phyloP scores from a whole-genome alignment of 2,797 vertebrate genomes.

The Eulemur coronatus region DNA sequence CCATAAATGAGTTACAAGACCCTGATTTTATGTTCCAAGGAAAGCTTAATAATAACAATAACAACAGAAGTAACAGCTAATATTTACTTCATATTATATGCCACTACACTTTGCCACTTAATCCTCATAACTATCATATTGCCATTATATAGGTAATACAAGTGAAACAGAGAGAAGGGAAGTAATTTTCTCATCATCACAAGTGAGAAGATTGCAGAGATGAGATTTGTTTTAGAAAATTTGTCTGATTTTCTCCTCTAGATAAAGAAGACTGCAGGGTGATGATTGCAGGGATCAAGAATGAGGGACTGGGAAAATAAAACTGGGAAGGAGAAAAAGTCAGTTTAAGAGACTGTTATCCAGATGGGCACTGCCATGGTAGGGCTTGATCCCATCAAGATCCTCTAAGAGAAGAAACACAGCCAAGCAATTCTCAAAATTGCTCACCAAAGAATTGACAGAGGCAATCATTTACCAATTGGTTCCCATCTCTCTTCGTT shows the following conservation, averaged over 20 bases:
- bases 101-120: not conserved
- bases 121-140: not conserved
- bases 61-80: not conserved
- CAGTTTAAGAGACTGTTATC: not conserved
- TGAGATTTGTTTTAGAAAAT: not conserved
- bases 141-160: not conserved
- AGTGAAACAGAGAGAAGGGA: not conserved
- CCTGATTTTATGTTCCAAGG: not conserved
- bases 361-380: not conserved
- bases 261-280: not conserved
- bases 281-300: not conserved
- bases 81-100: slow-evolving; percentile 13
- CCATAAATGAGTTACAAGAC: not conserved
- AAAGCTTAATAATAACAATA: not conserved
- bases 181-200: slow-evolving; percentile 10
- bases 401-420: not conserved
- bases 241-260: not conserved
- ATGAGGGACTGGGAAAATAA: not conserved
- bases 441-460: not conserved
- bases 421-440: not conserved
- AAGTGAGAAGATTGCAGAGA: not conserved
- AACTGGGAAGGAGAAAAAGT: not conserved
- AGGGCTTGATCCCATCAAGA: not conserved
- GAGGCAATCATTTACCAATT: not conserved
- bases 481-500: not conserved